Conservation (phyloP, 2,797 vertebrate genomes). For the Gymnoscopelus microlampas region DNA sequence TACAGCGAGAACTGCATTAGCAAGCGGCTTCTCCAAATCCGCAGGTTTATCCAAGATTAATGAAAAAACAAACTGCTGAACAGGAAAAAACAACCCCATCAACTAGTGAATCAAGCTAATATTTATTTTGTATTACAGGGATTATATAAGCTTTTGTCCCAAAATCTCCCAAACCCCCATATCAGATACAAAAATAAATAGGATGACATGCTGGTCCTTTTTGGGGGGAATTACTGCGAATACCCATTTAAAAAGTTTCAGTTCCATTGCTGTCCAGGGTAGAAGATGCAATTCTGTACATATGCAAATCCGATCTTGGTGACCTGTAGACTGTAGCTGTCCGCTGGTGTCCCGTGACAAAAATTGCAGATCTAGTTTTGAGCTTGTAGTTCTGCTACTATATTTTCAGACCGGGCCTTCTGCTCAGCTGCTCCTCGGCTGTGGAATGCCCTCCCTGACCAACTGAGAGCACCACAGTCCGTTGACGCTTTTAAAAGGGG, state of each 20-base stretch:
- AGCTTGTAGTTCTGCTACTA: too few relatives aligned
- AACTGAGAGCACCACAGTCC: too few relatives aligned
- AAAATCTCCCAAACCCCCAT: background rate
- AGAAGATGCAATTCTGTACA: too few relatives aligned
- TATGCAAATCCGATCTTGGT: too few relatives aligned
- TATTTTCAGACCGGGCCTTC: too few relatives aligned
- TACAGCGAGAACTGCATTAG: background rate
- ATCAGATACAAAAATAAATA: background rate
- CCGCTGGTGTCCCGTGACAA: too few relatives aligned
- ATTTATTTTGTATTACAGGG: background rate
- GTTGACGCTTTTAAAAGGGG: too few relatives aligned
- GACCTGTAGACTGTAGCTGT: too few relatives aligned
- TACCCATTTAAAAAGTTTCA: slow-evolving; percentile 3
- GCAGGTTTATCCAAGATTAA: slow-evolving; percentile 5
- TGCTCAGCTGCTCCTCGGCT: too few relatives aligned
- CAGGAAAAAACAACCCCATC: background rate
- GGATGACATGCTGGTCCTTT: background rate
- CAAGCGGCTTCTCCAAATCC: slow-evolving; percentile 4
- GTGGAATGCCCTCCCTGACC: too few relatives aligned
- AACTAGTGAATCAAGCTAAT: slow-evolving; percentile 1
- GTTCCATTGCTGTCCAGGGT: background rate
- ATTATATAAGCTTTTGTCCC: background rate
- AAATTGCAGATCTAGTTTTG: too few relatives aligned
- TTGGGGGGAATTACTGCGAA: background rate
- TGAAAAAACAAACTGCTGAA: background rate